Percentiles rank a stretch among this genome's conserved stretches.
phyloP scores from a whole-genome alignment of 2,113 vertebrate genomes.

The Rhinopomastus cyanomelas region DNA sequence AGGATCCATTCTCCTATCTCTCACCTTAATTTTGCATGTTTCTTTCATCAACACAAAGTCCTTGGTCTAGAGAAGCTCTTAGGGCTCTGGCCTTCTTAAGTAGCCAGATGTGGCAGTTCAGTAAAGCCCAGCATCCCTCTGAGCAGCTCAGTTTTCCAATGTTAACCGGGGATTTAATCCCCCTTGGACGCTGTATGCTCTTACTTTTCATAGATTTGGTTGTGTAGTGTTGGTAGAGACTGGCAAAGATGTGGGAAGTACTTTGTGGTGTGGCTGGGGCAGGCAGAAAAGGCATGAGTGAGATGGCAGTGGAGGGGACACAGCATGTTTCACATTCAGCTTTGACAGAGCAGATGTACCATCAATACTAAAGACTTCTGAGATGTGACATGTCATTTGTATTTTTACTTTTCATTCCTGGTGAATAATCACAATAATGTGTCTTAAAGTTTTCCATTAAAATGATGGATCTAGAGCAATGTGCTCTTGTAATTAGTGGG shows the following conservation, averaged over 20 bases:
- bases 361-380: not conserved
- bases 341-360: not conserved
- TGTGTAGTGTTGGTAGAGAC: not conserved
- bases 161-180: not conserved
- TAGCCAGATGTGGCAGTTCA: not conserved
- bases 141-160: not conserved
- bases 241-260: not conserved
- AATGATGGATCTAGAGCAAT: not conserved
- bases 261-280: not conserved
- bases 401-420: not conserved
- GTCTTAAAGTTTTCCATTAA: not conserved
- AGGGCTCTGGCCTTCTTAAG: not conserved
- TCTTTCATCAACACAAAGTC: not conserved
- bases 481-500: not conserved
- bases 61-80: not conserved
- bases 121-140: not conserved
- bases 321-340: not conserved
- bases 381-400: not conserved
- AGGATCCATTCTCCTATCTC: not conserved
- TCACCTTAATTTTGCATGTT: not conserved
- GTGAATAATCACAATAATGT: not conserved
- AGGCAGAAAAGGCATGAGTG: not conserved
- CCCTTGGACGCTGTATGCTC: not conserved
- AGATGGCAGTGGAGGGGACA: not conserved
- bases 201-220: not conserved